Base-by-base conservation (phyloP, 30 jellyfish, hydroid and myxozoan genomes). In the Hydra vulgaris region DNA sequence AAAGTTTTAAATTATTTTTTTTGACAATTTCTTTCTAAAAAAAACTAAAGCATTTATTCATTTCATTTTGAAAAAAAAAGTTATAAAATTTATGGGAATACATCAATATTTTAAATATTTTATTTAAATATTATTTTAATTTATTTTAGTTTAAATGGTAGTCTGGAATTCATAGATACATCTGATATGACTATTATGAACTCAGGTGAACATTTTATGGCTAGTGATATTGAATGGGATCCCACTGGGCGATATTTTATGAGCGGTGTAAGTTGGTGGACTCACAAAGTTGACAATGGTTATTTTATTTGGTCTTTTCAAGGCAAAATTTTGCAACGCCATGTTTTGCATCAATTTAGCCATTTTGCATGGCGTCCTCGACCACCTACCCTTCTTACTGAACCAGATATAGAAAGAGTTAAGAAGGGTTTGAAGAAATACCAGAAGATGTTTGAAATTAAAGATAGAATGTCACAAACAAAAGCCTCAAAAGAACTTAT, bases 261-360 rank as follows among this genome's bases (percentile, higher is more conserved):
- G 70, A 94, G 96, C 1, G 95, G 96, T 66, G 96, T 88, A 71
- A 87, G 96, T 53, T 92, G 98, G 98, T 92, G 98, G 98, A 95
- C 96, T 18, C 98, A 92, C 74, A 92, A 92, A 83, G 96, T 88
- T 0, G 99, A 94, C 86, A 88, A 85, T 54, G 96, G 96, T 18
- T 94, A 73, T 83, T 80, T 84, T 73, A 84, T 94, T 3, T 94
- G 99, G 99, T 84, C 99, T 15, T 88, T 94, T 78, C 96, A 88
- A 88, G 99, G 99, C 20, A 84, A 89, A 54, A 54, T 94, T 71
- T 71, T 94, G 25, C 99, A 88, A 24, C 61, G 96, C 4, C 96
- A 88, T 54, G 74, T 95, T 7, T 66, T 88, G 82, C 95, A 88
- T 54, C 96, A 94, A 79, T 85, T 94, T 27, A 87, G 96, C 76